These are phyloP conservation scores for Steinernema hermaphroditum DNA, from an alignment of 2,888 invertebrate genomes.

Conservation along the genomic window DNA sequence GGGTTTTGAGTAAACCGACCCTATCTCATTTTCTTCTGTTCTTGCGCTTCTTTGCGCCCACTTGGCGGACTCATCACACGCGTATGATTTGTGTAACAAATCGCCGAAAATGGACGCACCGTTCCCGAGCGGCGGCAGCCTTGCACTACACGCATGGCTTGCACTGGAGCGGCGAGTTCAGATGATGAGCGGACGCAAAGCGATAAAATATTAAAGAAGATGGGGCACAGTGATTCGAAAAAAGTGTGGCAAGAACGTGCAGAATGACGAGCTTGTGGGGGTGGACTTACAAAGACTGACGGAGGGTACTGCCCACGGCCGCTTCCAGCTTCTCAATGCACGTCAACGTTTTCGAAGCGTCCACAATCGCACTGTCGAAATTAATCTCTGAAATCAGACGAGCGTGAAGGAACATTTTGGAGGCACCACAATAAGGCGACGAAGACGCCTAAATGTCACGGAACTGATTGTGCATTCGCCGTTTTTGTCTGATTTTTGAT, in stretches of 20 bases:
- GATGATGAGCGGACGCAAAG: too few relatives aligned
- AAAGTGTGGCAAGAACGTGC: neutral
- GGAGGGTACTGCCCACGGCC: conserved; percentile 59
- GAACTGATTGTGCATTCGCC: neutral
- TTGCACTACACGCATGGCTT: neutral
- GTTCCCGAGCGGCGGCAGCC: neutral
- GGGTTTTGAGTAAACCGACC: conserved; percentile 29
- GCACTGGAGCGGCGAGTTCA: too few relatives aligned
- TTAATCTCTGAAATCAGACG: conserved; percentile 55
- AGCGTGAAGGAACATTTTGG: conserved; percentile 2
- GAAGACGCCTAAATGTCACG: conserved; percentile 3
- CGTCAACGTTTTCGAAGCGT: conserved; percentile 54
- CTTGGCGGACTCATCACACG: neutral
- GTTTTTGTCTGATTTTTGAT: conserved; percentile 1
- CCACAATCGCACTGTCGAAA: conserved; percentile 55
- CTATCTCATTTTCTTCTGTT: conserved; percentile 5
- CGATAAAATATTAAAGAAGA: neutral
- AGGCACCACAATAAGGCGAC: neutral
- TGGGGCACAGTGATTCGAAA: neutral
- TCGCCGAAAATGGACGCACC: conserved; percentile 19
- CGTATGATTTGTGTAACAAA: conserved; percentile 13
- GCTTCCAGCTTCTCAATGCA: conserved; percentile 61
- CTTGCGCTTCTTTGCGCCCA: conserved; percentile 19
- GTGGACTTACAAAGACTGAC: conserved; percentile 54
- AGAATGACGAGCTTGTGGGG: neutral